Base-by-base conservation (phyloP, 2,888 invertebrate species). In the Phyto melanocephala region DNA sequence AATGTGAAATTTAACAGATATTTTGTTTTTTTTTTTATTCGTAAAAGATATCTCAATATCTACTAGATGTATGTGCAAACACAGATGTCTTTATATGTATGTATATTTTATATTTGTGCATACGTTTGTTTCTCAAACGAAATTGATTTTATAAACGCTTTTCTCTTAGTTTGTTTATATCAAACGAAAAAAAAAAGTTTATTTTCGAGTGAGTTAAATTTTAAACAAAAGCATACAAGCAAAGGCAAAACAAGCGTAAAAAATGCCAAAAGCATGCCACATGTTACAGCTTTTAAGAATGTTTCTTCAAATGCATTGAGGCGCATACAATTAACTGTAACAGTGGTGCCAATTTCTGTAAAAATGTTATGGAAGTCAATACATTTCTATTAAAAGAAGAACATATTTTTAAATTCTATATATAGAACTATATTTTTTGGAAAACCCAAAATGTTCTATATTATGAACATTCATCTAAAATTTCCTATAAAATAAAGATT, bases 221-320 rank as follows among this genome's bases (percentile, higher is more conserved):
- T 54, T 7, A 33, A 40, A 33, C 5, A 15, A 10, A 20, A 37
- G n/a, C 4, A 72, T 0, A 42, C 33, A n/a, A 42, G 33, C 65
- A 47, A 42, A 42, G 40, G 54, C 50, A 56, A 47, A 63, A 75
- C 67, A 82, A 77, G 78, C 78, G 82, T 70, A 80, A 84, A 84
- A 84, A 80, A 82, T 80, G 80, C 80, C 80, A 82, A 84, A 82
- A 84, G 82, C 80, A 75, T 82, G 84, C 84, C 84, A 84, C 58
- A 84, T 84, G 82, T 80, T 84, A 37, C 52, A 75, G 77, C 75
- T 78, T 71, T 52, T 58, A 81, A 70, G 70, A n/a, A n/a, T n/a
- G 35, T 60, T 67, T 70, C 17, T 74, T 63, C 10, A 75, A 78
- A 74, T 70, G 47, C 78, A 81, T 42, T 60, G 72, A 65, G 45